phyloP scores from a whole-genome alignment of 2,113 vertebrate species.

The Pseudonaja textilis region DNA sequence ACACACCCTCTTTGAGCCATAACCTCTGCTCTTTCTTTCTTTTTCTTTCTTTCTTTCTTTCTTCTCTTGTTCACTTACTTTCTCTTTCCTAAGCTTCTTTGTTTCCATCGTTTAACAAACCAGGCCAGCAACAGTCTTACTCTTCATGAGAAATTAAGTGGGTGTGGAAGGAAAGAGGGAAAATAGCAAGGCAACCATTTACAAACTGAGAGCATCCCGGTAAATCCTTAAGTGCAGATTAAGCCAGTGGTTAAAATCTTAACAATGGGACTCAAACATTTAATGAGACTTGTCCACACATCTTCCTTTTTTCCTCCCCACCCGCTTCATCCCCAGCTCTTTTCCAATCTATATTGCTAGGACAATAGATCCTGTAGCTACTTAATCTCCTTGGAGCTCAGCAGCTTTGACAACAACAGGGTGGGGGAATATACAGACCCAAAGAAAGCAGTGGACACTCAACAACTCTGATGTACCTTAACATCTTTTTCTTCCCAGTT shows the following conservation, averaged over 20 bases:
- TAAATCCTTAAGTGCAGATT: neutral
- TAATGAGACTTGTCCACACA: neutral
- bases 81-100: neutral
- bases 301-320: neutral
- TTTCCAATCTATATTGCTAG: constrained; percentile 31
- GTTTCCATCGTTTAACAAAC: constrained; percentile 13
- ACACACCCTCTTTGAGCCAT: neutral
- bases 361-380: constrained; percentile 33
- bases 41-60: neutral
- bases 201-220: neutral
- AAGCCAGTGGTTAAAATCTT: neutral
- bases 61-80: neutral
- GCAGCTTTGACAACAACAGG: neutral
- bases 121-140: neutral
- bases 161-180: neutral
- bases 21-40: neutral
- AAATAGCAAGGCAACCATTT: neutral
- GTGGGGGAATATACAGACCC: constrained; percentile 4
- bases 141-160: neutral
- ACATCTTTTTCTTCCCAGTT: constrained; percentile 23
- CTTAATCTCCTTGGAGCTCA: constrained; percentile 35
- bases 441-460: neutral
- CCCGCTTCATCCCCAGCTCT: neutral
- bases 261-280: neutral
- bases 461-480: neutral